These are phyloP conservation scores for Molossus molossus DNA, from an alignment of 2,797 vertebrate genomes.

Conservation along the genomic window DNA sequence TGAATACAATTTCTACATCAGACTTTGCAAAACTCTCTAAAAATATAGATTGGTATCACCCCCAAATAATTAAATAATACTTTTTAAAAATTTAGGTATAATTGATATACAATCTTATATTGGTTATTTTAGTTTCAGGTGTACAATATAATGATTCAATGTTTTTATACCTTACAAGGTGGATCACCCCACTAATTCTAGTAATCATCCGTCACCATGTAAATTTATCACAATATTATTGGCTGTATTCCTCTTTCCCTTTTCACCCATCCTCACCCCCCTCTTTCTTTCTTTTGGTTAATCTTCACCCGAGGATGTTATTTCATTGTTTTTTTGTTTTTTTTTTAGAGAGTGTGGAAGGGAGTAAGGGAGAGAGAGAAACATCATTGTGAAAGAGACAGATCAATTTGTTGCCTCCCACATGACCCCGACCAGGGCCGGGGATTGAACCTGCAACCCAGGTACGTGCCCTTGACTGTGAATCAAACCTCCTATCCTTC, in stretches of 20 bases:
- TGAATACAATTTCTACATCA: slow-evolving; percentile 50
- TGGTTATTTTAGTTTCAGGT: not conserved
- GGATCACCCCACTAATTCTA: not conserved
- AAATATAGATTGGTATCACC: not conserved
- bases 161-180: not conserved
- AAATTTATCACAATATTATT: not conserved
- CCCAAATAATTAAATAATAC: slow-evolving; percentile 49
- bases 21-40: not conserved
- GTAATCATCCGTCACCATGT: not conserved
- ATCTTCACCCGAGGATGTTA: too few relatives aligned
- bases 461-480: not conserved
- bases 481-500: too few relatives aligned
- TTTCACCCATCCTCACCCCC: not conserved
- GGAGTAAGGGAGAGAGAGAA: not conserved
- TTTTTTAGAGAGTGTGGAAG: not conserved
- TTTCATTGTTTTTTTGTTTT: not conserved
- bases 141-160: not conserved
- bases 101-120: not conserved
- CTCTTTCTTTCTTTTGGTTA: not conserved
- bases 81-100: not conserved
- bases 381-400: not conserved
- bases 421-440: not conserved
- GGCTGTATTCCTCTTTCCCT: not conserved
- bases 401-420: not conserved
- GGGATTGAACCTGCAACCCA: not conserved